These are phyloP conservation scores for Pantherophis guttatus DNA, from an alignment of 2,113 vertebrate species.

Conservation along the genomic window DNA sequence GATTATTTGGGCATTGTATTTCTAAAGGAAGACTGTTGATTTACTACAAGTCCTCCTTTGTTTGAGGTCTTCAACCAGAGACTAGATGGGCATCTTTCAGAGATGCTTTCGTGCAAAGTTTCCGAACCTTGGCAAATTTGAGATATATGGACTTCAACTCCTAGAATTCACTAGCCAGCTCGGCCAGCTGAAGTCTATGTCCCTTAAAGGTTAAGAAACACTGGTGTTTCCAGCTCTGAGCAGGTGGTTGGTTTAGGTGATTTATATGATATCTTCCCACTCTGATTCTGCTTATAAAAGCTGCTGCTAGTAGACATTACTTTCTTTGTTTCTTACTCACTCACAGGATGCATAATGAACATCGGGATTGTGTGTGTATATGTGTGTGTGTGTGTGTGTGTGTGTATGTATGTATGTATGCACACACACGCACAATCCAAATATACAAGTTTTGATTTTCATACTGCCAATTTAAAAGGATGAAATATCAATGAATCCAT, in stretches of 20 bases:
- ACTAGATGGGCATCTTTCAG: not conserved
- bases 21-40: not conserved
- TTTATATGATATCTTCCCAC: not conserved
- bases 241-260: not conserved
- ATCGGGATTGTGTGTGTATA: not conserved
- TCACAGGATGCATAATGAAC: not conserved
- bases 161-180: too few relatives aligned
- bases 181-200: too few relatives aligned
- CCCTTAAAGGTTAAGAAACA: not conserved
- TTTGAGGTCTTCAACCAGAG: not conserved
- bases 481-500: not conserved
- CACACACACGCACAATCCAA: too few relatives aligned
- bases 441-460: not conserved
- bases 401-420: too few relatives aligned
- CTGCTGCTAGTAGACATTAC: not conserved
- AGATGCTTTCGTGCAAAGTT: not conserved
- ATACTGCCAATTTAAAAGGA: not conserved
- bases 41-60: not conserved
- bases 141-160: not conserved
- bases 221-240: not conserved
- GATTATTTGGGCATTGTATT: not conserved
- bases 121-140: not conserved
- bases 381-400: too few relatives aligned
- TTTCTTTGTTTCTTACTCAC: not conserved
- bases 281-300: not conserved